A percentile compares a stretch with the other conserved stretches of the same genome.
Evolutionary conservation across 1,140 invertebrate species (phyloP).

Genomic region (Teleopsis dalmanni): DNA sequence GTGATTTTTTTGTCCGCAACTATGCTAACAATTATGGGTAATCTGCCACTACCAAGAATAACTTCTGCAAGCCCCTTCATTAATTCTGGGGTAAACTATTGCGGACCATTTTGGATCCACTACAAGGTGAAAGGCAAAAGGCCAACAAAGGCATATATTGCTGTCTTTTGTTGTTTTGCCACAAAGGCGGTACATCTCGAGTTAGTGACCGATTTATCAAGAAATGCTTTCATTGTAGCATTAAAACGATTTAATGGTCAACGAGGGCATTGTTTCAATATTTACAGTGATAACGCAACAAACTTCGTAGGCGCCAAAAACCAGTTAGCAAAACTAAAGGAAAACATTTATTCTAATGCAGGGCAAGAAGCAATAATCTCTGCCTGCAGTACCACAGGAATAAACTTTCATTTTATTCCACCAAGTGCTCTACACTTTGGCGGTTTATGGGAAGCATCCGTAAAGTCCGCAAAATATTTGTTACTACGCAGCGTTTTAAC

Average conservation of each 20-base stretch:
- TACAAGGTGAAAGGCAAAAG: not conserved
- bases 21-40: not conserved
- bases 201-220: slow-evolving; percentile 33
- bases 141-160: not conserved
- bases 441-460: too few species aligned
- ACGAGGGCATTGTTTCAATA: slow-evolving; percentile 17
- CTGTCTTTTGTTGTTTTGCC: slow-evolving; percentile 19
- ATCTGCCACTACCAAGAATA: not conserved
- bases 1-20: too few species aligned
- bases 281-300: slow-evolving; percentile 32
- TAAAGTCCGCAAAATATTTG: too few species aligned
- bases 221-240: slow-evolving; percentile 29
- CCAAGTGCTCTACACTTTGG: too few species aligned
- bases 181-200: slow-evolving; percentile 46
- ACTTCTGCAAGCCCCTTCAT: not conserved
- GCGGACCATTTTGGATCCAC: not conserved
- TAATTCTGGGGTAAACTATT: not conserved
- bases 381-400: too few species aligned
- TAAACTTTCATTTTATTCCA: too few species aligned
- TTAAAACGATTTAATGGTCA: slow-evolving; percentile 32
- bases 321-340: too few species aligned
- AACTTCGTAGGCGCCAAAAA: too few species aligned
- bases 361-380: too few species aligned
- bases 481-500: too few species aligned
- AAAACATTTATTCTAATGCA: too few species aligned